Evolutionary conservation across 1,140 invertebrate genomes (phyloP).

Genomic region (Brachionus plicatilis): DNA sequence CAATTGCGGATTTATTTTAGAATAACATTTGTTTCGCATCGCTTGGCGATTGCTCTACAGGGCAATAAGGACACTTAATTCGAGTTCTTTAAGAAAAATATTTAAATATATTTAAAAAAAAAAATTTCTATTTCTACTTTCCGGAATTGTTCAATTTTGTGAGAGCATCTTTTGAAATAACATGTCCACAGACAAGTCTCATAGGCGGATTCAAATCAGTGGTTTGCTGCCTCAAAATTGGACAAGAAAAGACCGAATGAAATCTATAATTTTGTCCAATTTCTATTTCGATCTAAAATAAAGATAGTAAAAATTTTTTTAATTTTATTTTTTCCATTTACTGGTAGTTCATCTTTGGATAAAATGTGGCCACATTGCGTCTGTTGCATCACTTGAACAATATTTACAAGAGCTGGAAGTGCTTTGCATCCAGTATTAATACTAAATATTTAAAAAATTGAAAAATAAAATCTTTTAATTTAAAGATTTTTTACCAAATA

Average conservation of each 20-base stretch:
- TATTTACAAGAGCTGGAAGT: constrained; percentile 83
- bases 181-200: constrained; percentile 91
- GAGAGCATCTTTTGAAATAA: constrained; percentile 91
- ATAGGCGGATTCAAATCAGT: constrained; percentile 94
- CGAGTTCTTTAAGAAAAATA: neutral
- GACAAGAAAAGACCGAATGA: constrained; percentile 96
- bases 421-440: constrained; percentile 86
- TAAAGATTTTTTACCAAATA: too few relatives aligned
- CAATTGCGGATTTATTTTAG: neutral
- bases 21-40: constrained; percentile 39
- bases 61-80: constrained; percentile 41
- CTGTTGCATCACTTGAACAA: constrained; percentile 91
- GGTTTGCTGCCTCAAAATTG: constrained; percentile 90
- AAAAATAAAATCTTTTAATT: too few relatives aligned
- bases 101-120: neutral
- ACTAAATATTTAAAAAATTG: constrained; percentile 55
- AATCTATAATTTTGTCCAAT: constrained; percentile 74
- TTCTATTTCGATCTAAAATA: constrained; percentile 77
- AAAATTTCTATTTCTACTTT: neutral
- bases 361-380: constrained; percentile 87
- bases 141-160: constrained; percentile 68
- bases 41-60: neutral
- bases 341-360: constrained; percentile 91
- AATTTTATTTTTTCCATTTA: constrained; percentile 57
- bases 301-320: neutral